Evolutionary conservation across 2,888 invertebrate species (phyloP).

Genomic region (Meteorus cinctellus): DNA sequence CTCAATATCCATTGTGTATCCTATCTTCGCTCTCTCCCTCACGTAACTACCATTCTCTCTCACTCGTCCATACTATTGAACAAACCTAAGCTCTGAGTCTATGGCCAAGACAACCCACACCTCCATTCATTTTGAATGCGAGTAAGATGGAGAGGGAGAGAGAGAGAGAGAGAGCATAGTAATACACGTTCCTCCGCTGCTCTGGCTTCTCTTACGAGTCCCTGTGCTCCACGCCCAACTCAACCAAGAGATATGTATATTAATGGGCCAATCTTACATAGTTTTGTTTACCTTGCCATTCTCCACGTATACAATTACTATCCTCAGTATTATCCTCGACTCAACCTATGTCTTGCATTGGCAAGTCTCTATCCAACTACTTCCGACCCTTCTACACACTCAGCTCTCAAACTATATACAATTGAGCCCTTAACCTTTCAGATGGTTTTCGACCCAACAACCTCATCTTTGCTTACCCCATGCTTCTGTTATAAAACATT

Average conservation of each 20-base stretch:
- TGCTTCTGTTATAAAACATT: slow-evolving; percentile 16
- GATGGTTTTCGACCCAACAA: neutral
- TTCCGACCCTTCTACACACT: slow-evolving; percentile 43
- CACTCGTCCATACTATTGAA: slow-evolving; percentile 52
- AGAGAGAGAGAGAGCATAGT: slow-evolving; percentile 50
- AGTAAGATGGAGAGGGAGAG: slow-evolving; percentile 47
- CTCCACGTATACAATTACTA: slow-evolving; percentile 72
- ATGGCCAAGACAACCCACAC: slow-evolving; percentile 72
- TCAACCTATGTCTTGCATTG: slow-evolving; percentile 46
- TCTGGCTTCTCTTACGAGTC: slow-evolving; percentile 44
- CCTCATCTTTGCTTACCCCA: slow-evolving; percentile 12
- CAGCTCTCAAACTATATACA: slow-evolving; percentile 42
- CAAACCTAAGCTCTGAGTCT: slow-evolving; percentile 70
- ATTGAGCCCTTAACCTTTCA: neutral
- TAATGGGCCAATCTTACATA: slow-evolving; percentile 74
- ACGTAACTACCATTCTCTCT: slow-evolving; percentile 17
- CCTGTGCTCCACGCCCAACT: slow-evolving; percentile 63
- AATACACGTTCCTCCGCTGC: slow-evolving; percentile 49
- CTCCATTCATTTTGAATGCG: neutral
- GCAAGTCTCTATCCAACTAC: slow-evolving; percentile 51
- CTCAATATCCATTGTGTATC: slow-evolving; percentile 74
- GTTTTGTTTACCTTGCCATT: slow-evolving; percentile 74
- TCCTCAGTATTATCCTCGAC: slow-evolving; percentile 55
- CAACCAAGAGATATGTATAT: slow-evolving; percentile 73
- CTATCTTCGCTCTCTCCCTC: slow-evolving; percentile 59